These are phyloP conservation scores for Neodiprion fabricii DNA, from an alignment of 1,140 invertebrate genomes.

Conservation along the genomic window DNA sequence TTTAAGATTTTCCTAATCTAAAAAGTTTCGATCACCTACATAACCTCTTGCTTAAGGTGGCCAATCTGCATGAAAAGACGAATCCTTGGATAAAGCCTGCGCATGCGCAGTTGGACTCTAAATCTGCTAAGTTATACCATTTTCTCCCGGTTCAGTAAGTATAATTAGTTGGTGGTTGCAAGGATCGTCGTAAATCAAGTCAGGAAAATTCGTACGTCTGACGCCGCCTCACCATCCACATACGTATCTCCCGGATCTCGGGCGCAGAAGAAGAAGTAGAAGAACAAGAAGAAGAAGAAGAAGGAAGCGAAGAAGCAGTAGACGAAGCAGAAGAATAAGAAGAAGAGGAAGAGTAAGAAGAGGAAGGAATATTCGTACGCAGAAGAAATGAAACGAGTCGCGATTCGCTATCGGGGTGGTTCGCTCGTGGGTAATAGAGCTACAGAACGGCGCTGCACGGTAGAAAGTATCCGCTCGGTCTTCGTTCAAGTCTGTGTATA, in stretches of 20 bases:
- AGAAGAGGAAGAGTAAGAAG: background rate
- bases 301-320: background rate
- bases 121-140: no score
- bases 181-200: no score
- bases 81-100: no score
- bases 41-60: no score
- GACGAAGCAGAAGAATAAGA: background rate
- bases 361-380: background rate
- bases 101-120: no score
- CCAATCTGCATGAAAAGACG: no score
- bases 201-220: no score
- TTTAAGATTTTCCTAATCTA: no score
- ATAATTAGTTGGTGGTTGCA: background rate
- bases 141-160: no score
- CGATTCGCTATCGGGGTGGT: background rate
- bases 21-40: no score
- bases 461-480: background rate
- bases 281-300: background rate
- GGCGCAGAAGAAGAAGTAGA: background rate
- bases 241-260: background rate
- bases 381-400: constrained; percentile 7
- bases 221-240: no score
- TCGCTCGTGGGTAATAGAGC: constrained; percentile 1
- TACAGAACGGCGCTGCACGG: constrained; percentile 3
- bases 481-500: background rate